Percentiles rank a stretch among this genome's conserved stretches.
phyloP scores from a whole-genome alignment of 2,797 vertebrate genomes.

The Spinibarbus caldwelli region DNA sequence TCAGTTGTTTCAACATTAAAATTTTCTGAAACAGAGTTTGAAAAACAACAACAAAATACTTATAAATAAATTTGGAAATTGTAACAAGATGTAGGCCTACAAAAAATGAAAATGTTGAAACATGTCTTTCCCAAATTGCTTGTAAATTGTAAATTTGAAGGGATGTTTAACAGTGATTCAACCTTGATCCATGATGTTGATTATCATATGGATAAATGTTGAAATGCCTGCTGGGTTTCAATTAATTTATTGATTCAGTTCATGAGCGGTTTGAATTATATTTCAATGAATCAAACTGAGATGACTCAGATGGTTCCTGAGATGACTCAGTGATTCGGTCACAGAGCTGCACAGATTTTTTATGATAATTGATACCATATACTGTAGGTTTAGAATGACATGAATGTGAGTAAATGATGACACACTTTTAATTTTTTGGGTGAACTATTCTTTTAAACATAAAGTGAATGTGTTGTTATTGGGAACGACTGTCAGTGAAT shows the following conservation, averaged over 20 bases:
- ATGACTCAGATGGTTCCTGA: not conserved
- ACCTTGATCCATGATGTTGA: not conserved
- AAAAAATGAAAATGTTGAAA: too few relatives aligned
- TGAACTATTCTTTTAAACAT: not conserved
- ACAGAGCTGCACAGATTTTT: not conserved
- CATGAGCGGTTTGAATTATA: not conserved
- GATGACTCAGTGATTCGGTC: not conserved
- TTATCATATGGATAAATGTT: not conserved
- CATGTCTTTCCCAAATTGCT: not conserved
- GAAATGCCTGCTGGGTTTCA: not conserved
- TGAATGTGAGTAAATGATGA: not conserved
- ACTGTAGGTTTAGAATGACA: not conserved
- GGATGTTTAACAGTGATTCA: not conserved
- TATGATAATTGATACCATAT: not conserved
- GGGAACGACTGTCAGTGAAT: not conserved
- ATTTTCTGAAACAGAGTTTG: not conserved
- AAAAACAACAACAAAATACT: not conserved
- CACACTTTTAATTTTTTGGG: not conserved
- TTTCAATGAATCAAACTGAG: not conserved
- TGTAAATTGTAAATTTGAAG: not conserved
- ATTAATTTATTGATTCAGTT: not conserved
- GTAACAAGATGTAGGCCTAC: not conserved
- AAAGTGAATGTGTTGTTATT: not conserved
- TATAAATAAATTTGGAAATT: not conserved
- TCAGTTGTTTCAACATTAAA: not conserved